phyloP scores from a whole-genome alignment of 2,888 invertebrate species.

The Octodonta nipae region DNA sequence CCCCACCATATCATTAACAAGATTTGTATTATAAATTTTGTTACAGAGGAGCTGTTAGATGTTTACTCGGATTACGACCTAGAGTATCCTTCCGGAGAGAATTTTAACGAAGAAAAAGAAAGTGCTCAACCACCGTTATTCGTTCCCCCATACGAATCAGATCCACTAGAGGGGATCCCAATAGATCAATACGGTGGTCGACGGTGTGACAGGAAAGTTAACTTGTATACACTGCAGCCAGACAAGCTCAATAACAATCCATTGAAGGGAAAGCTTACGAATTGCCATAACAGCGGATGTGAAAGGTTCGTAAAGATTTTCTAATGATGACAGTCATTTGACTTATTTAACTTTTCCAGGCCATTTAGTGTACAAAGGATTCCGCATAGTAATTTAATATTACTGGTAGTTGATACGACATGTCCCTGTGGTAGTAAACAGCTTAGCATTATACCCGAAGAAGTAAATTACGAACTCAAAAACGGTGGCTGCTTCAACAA shows the following conservation, averaged over 20 bases:
- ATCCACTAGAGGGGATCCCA: slow-evolving; percentile 33
- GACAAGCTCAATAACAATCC: slow-evolving; percentile 70
- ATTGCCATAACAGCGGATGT: slow-evolving; percentile 76
- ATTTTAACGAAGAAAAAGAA: slow-evolving; percentile 22
- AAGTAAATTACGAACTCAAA: slow-evolving; percentile 44
- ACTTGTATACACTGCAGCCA: slow-evolving; percentile 73
- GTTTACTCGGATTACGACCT: slow-evolving; percentile 18
- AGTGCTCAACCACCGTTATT: slow-evolving; percentile 31
- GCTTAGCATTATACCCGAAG: slow-evolving; percentile 65
- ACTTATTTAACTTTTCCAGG: slow-evolving; percentile 33
- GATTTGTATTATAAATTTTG: no score
- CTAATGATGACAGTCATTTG: not conserved
- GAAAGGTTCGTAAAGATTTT: slow-evolving; percentile 48
- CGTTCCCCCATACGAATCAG: slow-evolving; percentile 31
- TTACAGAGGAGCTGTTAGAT: slow-evolving; percentile 14
- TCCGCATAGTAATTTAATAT: slow-evolving; percentile 75
- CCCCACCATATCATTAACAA: no score
- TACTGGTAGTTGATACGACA: slow-evolving; percentile 75
- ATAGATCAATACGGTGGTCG: slow-evolving; percentile 45
- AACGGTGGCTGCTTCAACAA: slow-evolving; percentile 45
- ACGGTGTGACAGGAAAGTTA: slow-evolving; percentile 76
- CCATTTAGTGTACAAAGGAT: slow-evolving; percentile 88
- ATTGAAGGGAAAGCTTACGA: slow-evolving; percentile 75
- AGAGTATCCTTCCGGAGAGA: no score
- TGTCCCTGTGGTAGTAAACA: slow-evolving; percentile 82